Conservation (phyloP, 2,888 invertebrate species). For the Trachelus stipa region DNA sequence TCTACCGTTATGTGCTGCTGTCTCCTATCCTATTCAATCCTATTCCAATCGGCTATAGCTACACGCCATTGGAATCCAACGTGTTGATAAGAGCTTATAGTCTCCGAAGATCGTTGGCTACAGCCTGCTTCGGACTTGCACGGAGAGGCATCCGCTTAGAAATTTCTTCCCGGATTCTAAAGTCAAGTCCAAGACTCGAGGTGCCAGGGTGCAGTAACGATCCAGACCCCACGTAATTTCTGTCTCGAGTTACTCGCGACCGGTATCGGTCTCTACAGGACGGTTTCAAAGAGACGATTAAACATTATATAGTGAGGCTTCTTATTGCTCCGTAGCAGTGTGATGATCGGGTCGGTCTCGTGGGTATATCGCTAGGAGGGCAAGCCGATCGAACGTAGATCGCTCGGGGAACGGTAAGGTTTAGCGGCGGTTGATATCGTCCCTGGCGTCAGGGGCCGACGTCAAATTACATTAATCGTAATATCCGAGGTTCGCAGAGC, state of each 20-base stretch:
- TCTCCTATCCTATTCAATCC: not conserved
- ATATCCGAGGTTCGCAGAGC: constrained; percentile 30
- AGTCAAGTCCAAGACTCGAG: not conserved
- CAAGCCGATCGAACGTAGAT: not conserved
- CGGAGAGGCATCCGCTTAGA: not conserved
- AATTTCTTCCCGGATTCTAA: not conserved
- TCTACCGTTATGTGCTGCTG: not conserved
- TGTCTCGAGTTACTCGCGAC: not conserved
- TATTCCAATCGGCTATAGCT: constrained; percentile 4
- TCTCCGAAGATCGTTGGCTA: constrained; percentile 4
- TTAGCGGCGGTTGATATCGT: constrained; percentile 3
- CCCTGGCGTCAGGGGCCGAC: constrained; percentile 31
- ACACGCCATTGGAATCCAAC: constrained; percentile 9
- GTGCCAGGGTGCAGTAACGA: not conserved
- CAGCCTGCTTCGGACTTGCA: not conserved
- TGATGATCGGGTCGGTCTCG: not conserved
- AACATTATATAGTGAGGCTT: not conserved
- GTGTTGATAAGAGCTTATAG: constrained; percentile 22
- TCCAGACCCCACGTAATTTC: not conserved
- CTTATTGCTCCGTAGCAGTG: not conserved
- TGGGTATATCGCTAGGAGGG: not conserved
- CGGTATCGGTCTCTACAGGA: not conserved
- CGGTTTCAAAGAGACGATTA: not conserved
- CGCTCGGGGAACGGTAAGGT: not conserved
- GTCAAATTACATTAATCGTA: constrained; percentile 52